phyloP scores from a whole-genome alignment of 2,888 invertebrate species.

The Drosophila neotestacea region DNA sequence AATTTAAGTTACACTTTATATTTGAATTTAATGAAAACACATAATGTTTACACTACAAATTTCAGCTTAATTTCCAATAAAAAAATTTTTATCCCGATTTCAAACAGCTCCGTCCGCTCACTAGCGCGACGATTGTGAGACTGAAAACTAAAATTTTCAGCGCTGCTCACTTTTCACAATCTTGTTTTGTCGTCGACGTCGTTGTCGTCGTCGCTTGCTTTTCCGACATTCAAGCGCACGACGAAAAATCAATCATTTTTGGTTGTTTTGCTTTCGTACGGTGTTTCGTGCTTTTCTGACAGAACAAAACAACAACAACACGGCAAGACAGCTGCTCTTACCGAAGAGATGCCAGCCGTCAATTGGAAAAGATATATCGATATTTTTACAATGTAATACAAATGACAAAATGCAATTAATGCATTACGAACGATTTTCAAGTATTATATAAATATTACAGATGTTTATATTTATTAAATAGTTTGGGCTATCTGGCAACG shows the following conservation, averaged over 20 bases:
- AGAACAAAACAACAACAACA: conserved; percentile 41
- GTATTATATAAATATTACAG: conserved; percentile 12
- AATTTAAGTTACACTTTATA: conserved; percentile 55
- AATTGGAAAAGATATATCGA: conserved; percentile 56
- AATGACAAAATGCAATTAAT: background rate
- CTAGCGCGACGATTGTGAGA: conserved; percentile 73
- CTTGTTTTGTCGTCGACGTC: conserved; percentile 48
- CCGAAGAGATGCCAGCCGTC: conserved; percentile 59
- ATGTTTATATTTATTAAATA: conserved; percentile 8
- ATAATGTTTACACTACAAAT: conserved; percentile 72
- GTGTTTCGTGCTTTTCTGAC: conserved; percentile 64
- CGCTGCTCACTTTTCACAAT: conserved; percentile 55
- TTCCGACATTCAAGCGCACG: conserved; percentile 64
- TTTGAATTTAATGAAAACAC: conserved; percentile 45
- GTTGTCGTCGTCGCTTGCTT: conserved; percentile 63
- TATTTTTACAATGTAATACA: conserved; percentile 26
- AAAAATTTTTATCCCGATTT: conserved; percentile 22
- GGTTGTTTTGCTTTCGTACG: conserved; percentile 71
- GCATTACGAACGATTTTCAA: background rate
- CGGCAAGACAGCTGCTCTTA: conserved; percentile 53
- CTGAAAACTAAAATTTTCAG: conserved; percentile 59
- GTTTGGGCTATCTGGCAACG: conserved; percentile 58
- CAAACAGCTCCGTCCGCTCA: conserved; percentile 70
- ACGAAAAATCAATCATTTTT: conserved; percentile 83
- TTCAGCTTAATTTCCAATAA: conserved; percentile 40